phyloP scores from a whole-genome alignment of 2,888 invertebrate species.

The Dermolepida albohirtum region DNA sequence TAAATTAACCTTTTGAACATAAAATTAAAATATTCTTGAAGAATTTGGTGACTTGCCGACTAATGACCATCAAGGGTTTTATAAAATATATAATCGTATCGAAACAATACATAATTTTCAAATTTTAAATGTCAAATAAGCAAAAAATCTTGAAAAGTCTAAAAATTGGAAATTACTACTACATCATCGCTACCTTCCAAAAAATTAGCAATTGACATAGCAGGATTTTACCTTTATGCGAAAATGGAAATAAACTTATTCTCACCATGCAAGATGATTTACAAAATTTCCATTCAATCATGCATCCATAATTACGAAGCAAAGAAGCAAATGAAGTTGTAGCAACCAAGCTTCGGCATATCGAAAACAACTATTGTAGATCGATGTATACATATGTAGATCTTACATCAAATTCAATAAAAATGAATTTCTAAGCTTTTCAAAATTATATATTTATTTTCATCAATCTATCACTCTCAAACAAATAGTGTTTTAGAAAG shows the following conservation, averaged over 20 bases:
- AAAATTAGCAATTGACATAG: no score
- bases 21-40: no score
- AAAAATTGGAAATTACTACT: slow-evolving; percentile 54
- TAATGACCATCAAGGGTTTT: no score
- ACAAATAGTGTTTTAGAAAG: slow-evolving; percentile 55
- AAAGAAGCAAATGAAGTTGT: slow-evolving; percentile 45
- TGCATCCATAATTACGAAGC: slow-evolving; percentile 55
- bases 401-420: slow-evolving; percentile 53
- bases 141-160: slow-evolving; percentile 50
- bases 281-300: slow-evolving; percentile 53
- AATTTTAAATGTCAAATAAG: slow-evolving; percentile 49
- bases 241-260: slow-evolving; percentile 51
- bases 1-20: no score
- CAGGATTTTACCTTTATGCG: slow-evolving; percentile 42
- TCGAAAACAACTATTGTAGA: slow-evolving; percentile 51
- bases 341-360: slow-evolving; percentile 51
- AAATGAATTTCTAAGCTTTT: slow-evolving; percentile 52
- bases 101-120: no score
- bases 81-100: no score
- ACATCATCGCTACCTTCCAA: slow-evolving; percentile 53
- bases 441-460: slow-evolving; percentile 50
- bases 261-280: slow-evolving; percentile 54
- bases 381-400: slow-evolving; percentile 53
- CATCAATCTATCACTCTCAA: slow-evolving; percentile 54
- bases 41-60: slow-evolving; percentile 44